phyloP scores from a whole-genome alignment of 2,113 vertebrate genomes.

The cat (Felis catus) region DNA sequence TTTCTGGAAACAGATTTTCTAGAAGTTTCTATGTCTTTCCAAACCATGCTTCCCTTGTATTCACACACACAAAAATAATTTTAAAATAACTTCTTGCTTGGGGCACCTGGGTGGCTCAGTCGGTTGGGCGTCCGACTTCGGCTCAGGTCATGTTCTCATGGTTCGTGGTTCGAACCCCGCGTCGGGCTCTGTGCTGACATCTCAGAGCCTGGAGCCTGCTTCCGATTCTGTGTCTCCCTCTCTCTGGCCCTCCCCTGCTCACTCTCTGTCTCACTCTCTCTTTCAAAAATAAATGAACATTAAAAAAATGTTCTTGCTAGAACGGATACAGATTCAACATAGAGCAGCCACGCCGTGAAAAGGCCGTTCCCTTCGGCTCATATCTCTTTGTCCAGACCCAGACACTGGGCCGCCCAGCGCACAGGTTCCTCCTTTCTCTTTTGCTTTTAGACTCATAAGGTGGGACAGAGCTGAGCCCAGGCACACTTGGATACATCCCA shows the following conservation, averaged over 20 bases:
- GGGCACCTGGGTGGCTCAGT: too few relatives aligned
- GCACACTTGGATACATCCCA: fast-evolving
- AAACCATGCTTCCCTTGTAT: slow-evolving; percentile 25
- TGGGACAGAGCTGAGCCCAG: not conserved
- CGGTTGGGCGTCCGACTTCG: too few relatives aligned
- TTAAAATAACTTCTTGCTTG: not conserved
- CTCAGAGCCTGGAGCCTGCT: too few relatives aligned
- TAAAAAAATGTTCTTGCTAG: not conserved
- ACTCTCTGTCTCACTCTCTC: too few relatives aligned
- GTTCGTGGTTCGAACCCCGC: too few relatives aligned
- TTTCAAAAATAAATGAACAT: too few relatives aligned
- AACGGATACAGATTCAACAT: not conserved
- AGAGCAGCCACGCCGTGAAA: not conserved
- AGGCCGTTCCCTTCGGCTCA: not conserved
- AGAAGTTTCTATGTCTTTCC: not conserved
- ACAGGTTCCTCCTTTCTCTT: not conserved
- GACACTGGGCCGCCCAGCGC: fast-evolving
- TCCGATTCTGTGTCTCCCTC: too few relatives aligned
- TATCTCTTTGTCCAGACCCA: not conserved
- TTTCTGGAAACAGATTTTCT: slow-evolving; percentile 38
- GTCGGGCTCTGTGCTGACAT: too few relatives aligned
- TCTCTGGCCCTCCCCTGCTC: too few relatives aligned
- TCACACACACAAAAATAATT: not conserved
- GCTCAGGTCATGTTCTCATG: too few relatives aligned
- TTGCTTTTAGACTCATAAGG: not conserved